phyloP scores from a whole-genome alignment of 2,888 invertebrate species.

The Torymus auratus region DNA sequence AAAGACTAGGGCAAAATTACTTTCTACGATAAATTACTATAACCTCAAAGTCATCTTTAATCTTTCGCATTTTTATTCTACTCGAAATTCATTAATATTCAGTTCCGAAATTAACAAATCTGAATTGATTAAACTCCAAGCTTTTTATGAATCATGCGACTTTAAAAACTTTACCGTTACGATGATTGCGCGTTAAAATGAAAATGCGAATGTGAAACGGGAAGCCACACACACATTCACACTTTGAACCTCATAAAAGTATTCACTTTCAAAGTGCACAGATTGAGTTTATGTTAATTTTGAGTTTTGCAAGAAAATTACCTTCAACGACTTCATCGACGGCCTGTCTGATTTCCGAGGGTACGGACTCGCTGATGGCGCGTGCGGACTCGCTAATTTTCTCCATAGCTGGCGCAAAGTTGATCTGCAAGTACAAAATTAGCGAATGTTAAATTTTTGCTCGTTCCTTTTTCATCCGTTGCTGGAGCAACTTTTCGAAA shows the following conservation, averaged over 20 bases:
- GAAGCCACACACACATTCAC: not conserved
- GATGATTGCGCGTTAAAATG: not conserved
- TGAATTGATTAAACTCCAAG: not conserved
- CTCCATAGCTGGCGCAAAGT: constrained; percentile 73
- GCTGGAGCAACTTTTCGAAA: too few relatives aligned
- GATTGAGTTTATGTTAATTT: not conserved
- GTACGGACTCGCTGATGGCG: constrained; percentile 78
- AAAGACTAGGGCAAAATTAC: too few relatives aligned
- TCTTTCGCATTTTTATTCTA: too few relatives aligned
- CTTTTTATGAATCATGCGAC: not conserved
- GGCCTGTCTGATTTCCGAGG: constrained; percentile 79
- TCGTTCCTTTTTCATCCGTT: too few relatives aligned
- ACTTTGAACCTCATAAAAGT: too few relatives aligned
- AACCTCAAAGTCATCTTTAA: too few relatives aligned
- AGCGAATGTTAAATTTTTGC: constrained; percentile 11
- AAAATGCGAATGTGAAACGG: not conserved
- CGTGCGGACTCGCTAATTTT: constrained; percentile 75
- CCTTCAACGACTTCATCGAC: constrained; percentile 80
- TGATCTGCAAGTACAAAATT: constrained; percentile 67
- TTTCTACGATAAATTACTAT: too few relatives aligned
- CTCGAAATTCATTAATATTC: not conserved
- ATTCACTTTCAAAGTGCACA: too few relatives aligned
- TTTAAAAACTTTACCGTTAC: too few relatives aligned
- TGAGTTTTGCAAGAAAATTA: constrained; percentile 59
- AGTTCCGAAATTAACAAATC: constrained; percentile 9